Base-by-base conservation (phyloP, 2,113 vertebrate species). In the Propithecus coquereli region DNA sequence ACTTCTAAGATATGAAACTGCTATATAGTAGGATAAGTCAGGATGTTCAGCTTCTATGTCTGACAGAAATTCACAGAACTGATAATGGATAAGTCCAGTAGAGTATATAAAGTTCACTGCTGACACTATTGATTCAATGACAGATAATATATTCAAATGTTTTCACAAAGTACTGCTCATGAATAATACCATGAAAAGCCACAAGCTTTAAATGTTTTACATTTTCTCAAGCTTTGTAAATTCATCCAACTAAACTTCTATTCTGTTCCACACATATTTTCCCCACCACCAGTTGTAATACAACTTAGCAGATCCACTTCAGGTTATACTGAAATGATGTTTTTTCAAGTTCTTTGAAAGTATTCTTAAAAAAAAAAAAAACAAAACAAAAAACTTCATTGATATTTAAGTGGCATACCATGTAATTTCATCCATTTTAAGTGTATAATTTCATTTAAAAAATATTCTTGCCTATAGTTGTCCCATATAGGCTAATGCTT, bases 401-500 rank as follows among this genome's bases (percentile, higher is more conserved):
- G 63, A 95, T 1, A 94, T 88, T 84, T 54, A 84, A 47, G 50
- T 87, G 71, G 63, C 22, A 71, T 77, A 73, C 65, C 59, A 91
- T 50, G 14, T 12, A 54, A 94, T 63, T 63, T 79, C 22, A 85
- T 65, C 68, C 43, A 89, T 43, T 65, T 94, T 59, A 57, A 79
- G 50, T 82, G 17, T 93, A 3, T 52, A 81, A 86, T 74, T 94
- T 4, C 68, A 65, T 80, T 88, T 54, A 66, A 37, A 82, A 81
- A 97, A 91, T 43, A 76, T 76, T 90, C 54, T 94, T 70, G 47
- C 57, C 30, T 86, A 37, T 17, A n/a, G 16, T 79, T 79, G 87
- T 83, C 79, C 57, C 57, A 87, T 8, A 74, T 13, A 37, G 34
- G 11, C 11, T 71, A 83, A 81, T 63, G 91, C 57, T 94, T 92